Evolutionary conservation across 2,797 vertebrate genomes (phyloP).

Genomic region (Typhlichthys eigenmanni): DNA sequence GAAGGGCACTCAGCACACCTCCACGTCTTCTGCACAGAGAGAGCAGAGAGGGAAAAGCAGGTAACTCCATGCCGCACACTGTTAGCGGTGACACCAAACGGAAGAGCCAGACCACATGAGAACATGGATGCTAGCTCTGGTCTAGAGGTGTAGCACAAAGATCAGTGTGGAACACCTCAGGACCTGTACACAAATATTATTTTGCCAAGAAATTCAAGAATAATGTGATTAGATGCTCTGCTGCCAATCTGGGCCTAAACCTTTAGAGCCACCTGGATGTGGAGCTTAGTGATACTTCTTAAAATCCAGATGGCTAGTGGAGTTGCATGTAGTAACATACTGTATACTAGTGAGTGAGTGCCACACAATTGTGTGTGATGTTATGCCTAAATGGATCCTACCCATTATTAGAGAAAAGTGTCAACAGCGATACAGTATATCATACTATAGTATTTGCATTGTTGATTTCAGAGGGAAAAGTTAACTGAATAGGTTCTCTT

Average conservation of each 20-base stretch:
- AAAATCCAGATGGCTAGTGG: too few species aligned
- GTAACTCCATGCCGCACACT: conserved; percentile 65
- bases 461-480: too few species aligned
- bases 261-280: too few species aligned
- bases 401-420: conserved; percentile 40
- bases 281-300: too few species aligned
- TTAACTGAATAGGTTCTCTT: too few species aligned
- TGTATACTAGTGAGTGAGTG: too few species aligned
- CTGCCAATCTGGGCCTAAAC: too few species aligned
- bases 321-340: too few species aligned
- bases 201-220: conserved; percentile 17
- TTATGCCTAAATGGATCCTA: conserved; percentile 55
- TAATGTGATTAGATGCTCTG: conserved; percentile 2
- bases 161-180: conserved; percentile 59
- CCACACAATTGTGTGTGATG: neutral
- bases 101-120: conserved; percentile 56
- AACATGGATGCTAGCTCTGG: conserved; percentile 61
- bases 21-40: conserved; percentile 77
- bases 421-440: too few species aligned
- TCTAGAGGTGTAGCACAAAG: conserved; percentile 66
- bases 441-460: too few species aligned
- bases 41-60: conserved; percentile 59
- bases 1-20: conserved; percentile 85
- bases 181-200: conserved; percentile 19
- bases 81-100: conserved; percentile 47